These are phyloP conservation scores for Xiphophorus couchianus DNA, from an alignment of 2,113 vertebrate genomes.

Conservation along the genomic window DNA sequence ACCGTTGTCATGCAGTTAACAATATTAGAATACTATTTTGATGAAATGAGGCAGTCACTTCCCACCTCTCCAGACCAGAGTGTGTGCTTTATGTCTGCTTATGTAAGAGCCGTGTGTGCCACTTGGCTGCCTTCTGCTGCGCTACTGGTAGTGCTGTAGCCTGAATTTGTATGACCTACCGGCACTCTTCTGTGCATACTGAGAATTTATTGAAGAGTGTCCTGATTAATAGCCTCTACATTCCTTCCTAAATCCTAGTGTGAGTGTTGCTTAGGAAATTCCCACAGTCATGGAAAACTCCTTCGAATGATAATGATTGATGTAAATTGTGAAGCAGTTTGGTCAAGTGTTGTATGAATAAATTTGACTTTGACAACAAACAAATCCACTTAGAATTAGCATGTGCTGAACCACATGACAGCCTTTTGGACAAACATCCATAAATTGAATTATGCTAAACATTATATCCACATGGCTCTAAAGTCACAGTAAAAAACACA, in stretches of 20 bases:
- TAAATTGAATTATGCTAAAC: no score
- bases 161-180: conserved; percentile 62
- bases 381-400: no score
- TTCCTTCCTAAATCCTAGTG: conserved; percentile 18
- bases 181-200: conserved; percentile 54
- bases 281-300: not conserved
- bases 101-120: conserved; percentile 71
- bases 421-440: no score
- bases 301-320: no score
- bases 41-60: conserved; percentile 31
- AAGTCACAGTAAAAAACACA: no score
- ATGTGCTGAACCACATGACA: no score
- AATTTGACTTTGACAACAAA: no score
- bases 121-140: conserved; percentile 71
- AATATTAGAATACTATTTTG: not conserved
- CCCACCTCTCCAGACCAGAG: conserved; percentile 41
- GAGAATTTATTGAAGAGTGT: conserved; percentile 39
- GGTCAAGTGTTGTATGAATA: no score
- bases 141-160: conserved; percentile 55
- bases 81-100: conserved; percentile 63
- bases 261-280: not conserved
- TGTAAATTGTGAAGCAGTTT: no score
- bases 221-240: conserved; percentile 55
- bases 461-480: no score
- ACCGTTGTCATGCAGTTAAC: not conserved